These are phyloP conservation scores for Lagodon rhomboides DNA, from an alignment of 2,797 vertebrate genomes.

Conservation along the genomic window DNA sequence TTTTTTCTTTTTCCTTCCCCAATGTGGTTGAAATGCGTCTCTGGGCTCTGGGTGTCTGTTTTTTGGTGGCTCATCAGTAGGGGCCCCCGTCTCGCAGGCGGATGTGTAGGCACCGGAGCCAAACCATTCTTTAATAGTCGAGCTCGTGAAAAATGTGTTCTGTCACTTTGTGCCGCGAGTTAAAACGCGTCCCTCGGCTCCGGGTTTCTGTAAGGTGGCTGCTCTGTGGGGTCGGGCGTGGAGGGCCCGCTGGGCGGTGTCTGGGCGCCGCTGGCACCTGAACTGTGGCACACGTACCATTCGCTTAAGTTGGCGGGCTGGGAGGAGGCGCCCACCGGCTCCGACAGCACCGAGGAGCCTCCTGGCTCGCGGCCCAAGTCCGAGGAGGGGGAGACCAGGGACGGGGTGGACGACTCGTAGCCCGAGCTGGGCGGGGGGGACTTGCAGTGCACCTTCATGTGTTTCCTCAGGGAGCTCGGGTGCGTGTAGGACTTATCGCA, in stretches of 20 bases:
- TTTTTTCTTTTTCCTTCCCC: constrained; percentile 40
- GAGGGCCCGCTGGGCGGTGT: constrained; percentile 85
- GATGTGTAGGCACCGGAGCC: constrained; percentile 66
- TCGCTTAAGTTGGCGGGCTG: constrained; percentile 94
- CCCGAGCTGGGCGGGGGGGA: constrained; percentile 96
- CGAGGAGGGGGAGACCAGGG: constrained; percentile 94
- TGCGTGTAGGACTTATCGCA: constrained; percentile 99
- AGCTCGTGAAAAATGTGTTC: constrained; percentile 43
- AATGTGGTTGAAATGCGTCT: constrained; percentile 54
- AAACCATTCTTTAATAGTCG: constrained; percentile 50
- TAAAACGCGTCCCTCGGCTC: constrained; percentile 85
- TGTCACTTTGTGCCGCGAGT: constrained; percentile 33
- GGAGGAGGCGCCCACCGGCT: constrained; percentile 87
- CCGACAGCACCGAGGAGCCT: constrained; percentile 84
- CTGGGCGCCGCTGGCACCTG: constrained; percentile 86
- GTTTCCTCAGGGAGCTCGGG: constrained; percentile 97
- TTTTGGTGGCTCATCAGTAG: constrained; percentile 57
- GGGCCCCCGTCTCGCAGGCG: constrained; percentile 56
- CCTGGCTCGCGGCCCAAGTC: constrained; percentile 92
- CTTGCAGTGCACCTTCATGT: constrained; percentile 99
- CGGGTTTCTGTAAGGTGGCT: constrained; percentile 82
- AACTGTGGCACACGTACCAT: constrained; percentile 97
- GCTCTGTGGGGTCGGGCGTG: constrained; percentile 84
- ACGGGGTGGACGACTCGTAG: constrained; percentile 95
- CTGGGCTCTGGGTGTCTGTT: constrained; percentile 63